Base-by-base conservation (phyloP, 2,113 vertebrate species). In the Leptocoma aspasia region DNA sequence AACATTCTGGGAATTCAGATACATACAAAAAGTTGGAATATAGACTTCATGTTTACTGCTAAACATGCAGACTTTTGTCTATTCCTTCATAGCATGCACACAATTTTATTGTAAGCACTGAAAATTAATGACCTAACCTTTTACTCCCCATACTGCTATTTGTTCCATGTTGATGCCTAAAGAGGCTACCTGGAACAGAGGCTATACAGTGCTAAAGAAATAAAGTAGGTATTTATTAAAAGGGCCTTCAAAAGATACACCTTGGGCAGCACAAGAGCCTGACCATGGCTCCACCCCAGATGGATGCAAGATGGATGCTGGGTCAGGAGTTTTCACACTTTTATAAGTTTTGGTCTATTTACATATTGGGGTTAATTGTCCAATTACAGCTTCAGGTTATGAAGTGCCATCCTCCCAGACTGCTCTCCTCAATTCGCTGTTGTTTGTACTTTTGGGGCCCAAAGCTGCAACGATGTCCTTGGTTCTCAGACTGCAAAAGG, bases 281-380 rank as follows among this genome's bases (percentile, higher is more conserved):
- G 11, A 35, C 59, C 0, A 3, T 1, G 59, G 35, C 35, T 39
- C 0, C 11, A 39, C 35, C 26, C 26, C 39, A 19, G 35, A 39
- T 39, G 24, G 26, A 19, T 6, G 16, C 26, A 61, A 19, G 35
- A 39, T 39, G 24, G 26, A 19, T 9, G 24, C 9, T 1, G 3
- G 26, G 16, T 61, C 59, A 39, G 4, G 59, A 61, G 5, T 60
- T 60, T 39, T 28, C 26, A 61, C 35, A 39, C 59, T 61, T 61
- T 39, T 19, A 4, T 28, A 39, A 61, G 59, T 39, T 61, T 13
- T 61, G 59, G 35, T 39, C 26, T 8, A 39, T 19, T 61, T 19
- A 28, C 35, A 13, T 28, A 1, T 0, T 28, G 59, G 59, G 11
- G 17, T 61, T 39, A 28, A 60, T 39, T 61, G 35, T 61, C 59